Evolutionary conservation across 1,140 invertebrate species (phyloP).

Genomic region (Tetragonula clypearis): DNA sequence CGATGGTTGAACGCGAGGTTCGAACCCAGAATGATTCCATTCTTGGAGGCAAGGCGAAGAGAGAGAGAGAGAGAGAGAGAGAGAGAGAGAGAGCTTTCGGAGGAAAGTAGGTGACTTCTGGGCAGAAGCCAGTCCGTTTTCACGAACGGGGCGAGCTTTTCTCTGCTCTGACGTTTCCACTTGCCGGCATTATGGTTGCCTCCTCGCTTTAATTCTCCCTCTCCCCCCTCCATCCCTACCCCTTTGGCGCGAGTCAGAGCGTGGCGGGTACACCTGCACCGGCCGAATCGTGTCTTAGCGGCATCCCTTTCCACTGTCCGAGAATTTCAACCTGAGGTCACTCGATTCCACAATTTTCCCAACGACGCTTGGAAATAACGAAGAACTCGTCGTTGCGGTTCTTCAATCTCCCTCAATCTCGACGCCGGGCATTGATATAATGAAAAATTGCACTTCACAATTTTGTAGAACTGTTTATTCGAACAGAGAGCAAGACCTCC

Average conservation of each 20-base stretch:
- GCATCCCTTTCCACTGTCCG: neutral
- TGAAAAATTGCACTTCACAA: no score
- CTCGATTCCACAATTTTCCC: neutral
- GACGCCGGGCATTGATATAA: no score
- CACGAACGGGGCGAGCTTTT: neutral
- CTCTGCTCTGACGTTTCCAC: neutral
- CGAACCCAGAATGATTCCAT: neutral
- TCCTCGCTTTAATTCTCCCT: conserved; percentile 1
- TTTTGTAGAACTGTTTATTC: no score
- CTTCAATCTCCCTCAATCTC: no score
- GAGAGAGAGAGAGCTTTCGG: neutral
- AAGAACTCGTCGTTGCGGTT: no score
- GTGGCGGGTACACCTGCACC: neutral
- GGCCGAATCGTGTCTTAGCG: neutral
- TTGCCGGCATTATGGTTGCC: neutral
- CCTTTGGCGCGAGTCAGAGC: no score
- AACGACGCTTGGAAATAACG: neutral
- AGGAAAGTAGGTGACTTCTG: conserved; percentile 5
- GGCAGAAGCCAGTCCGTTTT: neutral
- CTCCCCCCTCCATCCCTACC: no score
- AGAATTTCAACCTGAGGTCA: neutral
- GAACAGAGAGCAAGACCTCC: no score
- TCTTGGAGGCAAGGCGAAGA: neutral
- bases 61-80: no score
- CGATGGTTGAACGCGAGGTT: neutral